Base-by-base conservation (phyloP, 2,797 vertebrate genomes). In the Balearica regulorum region DNA sequence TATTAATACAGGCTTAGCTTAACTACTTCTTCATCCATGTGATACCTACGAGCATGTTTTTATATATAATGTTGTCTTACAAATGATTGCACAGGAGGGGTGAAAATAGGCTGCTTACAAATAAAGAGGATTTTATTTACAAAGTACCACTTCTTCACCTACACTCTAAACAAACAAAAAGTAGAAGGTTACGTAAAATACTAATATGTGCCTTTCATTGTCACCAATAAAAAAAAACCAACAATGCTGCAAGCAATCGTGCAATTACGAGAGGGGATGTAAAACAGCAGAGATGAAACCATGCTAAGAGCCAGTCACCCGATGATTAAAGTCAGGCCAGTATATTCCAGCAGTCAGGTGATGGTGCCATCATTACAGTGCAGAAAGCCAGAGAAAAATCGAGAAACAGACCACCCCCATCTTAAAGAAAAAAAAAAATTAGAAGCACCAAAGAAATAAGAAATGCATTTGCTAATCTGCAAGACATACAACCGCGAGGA, bases 261-360 rank as follows among this genome's bases (percentile, higher is more conserved):
- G 90, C 84, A 95, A 96, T 93, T 96, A 95, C 61, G 87, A 65
- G 69, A 90, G 89, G 41, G 70, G 95, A 89, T 95, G 69, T 93
- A 92, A 96, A 97, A 96, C 84, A 49, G 90, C 94, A 84, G 94
- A 96, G 96, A 96, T 77, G 88, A 97, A 95, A 65, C 94, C 44
- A 65, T 24, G 69, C 83, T 92, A 90, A 95, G 87, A 97, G 83
- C 68, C 94, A 96, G 89, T 89, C 95, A 96, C 90, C 89, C 68
- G 24, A 96, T 93, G 96, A 98, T 96, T 96, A 96, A 96, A 98
- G 97, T 94, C 97, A 96, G 95, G 83, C 93, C 93, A 95, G 92
- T 90, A 68, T 96, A 95, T 93, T 90, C 94, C 91, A 94, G 91
- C 94, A 97, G 96, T 96, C 95, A 97, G 97, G 96, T 95, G 97